These are phyloP conservation scores for Tortricodes alternella DNA, from an alignment of 2,888 invertebrate genomes.

Conservation along the genomic window DNA sequence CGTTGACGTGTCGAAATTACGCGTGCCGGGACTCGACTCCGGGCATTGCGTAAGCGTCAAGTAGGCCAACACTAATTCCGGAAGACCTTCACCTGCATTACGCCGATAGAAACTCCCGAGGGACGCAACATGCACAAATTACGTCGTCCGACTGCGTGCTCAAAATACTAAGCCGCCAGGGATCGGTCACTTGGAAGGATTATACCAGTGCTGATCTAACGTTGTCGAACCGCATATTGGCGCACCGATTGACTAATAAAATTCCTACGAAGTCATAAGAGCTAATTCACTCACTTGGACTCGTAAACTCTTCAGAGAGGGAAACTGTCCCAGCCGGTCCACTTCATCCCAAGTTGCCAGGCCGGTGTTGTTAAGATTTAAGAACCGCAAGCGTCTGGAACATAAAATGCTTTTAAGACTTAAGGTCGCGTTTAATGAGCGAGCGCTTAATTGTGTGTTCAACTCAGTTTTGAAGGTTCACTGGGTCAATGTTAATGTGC, in stretches of 20 bases:
- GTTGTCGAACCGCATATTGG: slow-evolving; percentile 37
- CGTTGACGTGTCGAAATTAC: slow-evolving; percentile 53
- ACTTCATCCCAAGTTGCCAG: slow-evolving; percentile 95
- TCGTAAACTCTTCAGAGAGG: slow-evolving; percentile 90
- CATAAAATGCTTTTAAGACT: slow-evolving; percentile 38
- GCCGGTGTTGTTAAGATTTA: slow-evolving; percentile 93
- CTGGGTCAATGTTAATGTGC: slow-evolving; percentile 60
- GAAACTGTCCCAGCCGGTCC: slow-evolving; percentile 92
- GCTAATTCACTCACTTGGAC: slow-evolving; percentile 84
- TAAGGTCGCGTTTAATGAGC: slow-evolving; percentile 20
- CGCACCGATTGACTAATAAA: slow-evolving; percentile 20
- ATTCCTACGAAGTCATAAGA: slow-evolving; percentile 13
- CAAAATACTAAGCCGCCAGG: slow-evolving; percentile 30
- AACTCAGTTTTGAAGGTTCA: slow-evolving; percentile 52
- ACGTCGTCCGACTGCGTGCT: slow-evolving; percentile 35
- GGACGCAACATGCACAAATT: slow-evolving; percentile 48
- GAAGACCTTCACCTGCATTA: slow-evolving; percentile 78
- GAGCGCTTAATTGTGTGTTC: slow-evolving; percentile 17
- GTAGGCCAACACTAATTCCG: slow-evolving; percentile 71
- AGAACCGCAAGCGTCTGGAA: slow-evolving; percentile 87
- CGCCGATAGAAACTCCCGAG: slow-evolving; percentile 55
- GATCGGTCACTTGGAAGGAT: slow-evolving; percentile 38
- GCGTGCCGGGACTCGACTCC: slow-evolving; percentile 47
- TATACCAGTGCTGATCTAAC: slow-evolving; percentile 27
- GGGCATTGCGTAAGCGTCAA: slow-evolving; percentile 67